phyloP scores from a whole-genome alignment of 2,888 invertebrate genomes.

The Tortricodes alternella region DNA sequence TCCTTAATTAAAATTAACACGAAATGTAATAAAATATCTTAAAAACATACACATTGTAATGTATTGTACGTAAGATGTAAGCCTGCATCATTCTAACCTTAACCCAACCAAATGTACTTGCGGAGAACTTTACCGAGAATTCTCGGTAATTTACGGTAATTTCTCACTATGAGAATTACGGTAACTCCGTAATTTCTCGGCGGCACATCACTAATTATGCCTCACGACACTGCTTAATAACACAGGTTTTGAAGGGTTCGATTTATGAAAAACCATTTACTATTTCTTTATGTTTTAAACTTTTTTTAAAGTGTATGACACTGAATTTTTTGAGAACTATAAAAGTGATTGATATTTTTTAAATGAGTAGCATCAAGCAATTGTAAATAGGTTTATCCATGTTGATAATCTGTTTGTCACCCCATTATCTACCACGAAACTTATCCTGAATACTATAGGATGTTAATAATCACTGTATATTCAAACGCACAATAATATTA shows the following conservation, averaged over 20 bases:
- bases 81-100: too few species aligned
- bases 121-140: too few species aligned
- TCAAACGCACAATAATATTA: neutral
- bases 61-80: too few species aligned
- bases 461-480: neutral
- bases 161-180: too few species aligned
- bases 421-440: neutral
- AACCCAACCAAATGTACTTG: too few species aligned
- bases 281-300: conserved; percentile 6
- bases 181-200: too few species aligned
- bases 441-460: neutral
- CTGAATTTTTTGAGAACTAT: neutral
- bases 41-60: too few species aligned
- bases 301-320: neutral
- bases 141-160: too few species aligned
- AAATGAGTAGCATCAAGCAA: neutral
- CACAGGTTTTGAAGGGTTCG: conserved; percentile 46
- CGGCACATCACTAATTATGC: too few species aligned
- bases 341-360: neutral
- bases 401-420: neutral
- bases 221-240: conserved; percentile 67
- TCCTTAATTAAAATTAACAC: too few species aligned
- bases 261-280: conserved; percentile 29
- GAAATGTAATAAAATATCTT: too few species aligned
- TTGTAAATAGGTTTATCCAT: conserved; percentile 25